These are phyloP conservation scores for Orthosia incerta DNA, from an alignment of 2,888 invertebrate species.

Conservation along the genomic window DNA sequence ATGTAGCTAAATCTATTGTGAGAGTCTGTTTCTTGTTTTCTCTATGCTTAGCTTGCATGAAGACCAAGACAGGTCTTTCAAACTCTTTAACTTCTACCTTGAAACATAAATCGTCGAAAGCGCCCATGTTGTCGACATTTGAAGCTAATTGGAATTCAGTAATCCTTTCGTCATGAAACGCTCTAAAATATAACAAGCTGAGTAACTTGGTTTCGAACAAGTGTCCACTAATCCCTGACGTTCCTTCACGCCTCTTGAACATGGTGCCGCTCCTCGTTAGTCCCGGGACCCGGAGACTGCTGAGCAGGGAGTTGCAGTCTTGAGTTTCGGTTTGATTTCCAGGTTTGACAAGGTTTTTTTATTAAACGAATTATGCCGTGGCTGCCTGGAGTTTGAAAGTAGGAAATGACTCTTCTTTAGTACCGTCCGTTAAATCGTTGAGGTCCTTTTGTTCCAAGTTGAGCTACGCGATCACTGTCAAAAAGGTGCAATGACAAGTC, in stretches of 20 bases:
- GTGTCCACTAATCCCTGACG: slow-evolving; percentile 6
- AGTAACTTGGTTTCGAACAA: neutral
- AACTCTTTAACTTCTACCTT: neutral
- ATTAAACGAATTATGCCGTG: no score
- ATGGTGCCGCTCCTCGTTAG: neutral
- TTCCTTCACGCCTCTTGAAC: slow-evolving; percentile 1
- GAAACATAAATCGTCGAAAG: slow-evolving; percentile 8
- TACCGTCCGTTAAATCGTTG: neutral
- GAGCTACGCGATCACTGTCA: neutral
- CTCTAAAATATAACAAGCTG: slow-evolving; percentile 11
- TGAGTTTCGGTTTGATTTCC: no score
- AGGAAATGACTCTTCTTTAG: no score
- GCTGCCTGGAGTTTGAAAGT: no score
- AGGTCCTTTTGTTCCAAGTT: neutral
- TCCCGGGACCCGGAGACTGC: no score
- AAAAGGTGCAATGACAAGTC: neutral
- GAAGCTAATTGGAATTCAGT: neutral
- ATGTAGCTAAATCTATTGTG: neutral
- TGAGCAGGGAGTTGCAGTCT: no score
- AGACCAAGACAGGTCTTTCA: neutral
- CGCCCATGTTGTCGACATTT: slow-evolving; percentile 1
- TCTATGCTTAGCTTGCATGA: slow-evolving; percentile 7
- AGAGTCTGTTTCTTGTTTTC: slow-evolving; percentile 2
- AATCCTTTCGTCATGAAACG: neutral
- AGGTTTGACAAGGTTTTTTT: no score